These are phyloP conservation scores for Merops nubicus DNA, from an alignment of 2,113 vertebrate species.

Conservation along the genomic window DNA sequence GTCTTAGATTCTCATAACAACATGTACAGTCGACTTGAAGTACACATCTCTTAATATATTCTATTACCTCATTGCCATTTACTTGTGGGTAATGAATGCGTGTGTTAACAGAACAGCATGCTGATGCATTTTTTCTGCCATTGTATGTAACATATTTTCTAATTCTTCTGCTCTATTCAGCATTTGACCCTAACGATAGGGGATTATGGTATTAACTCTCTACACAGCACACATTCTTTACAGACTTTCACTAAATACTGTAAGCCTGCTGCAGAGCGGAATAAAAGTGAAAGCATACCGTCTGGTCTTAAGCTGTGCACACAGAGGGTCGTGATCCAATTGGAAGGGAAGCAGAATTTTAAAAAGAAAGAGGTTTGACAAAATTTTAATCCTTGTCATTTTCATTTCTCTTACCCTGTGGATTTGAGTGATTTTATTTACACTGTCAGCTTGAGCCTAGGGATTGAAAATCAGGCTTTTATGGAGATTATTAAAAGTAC, in stretches of 20 bases:
- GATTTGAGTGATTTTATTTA: conserved; percentile 99
- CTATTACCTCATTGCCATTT: conserved; percentile 68
- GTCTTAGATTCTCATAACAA: conserved; percentile 14
- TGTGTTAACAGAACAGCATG: conserved; percentile 72
- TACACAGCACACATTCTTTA: conserved; percentile 85
- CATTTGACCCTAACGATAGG: conserved; percentile 86
- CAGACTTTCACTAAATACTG: conserved; percentile 88
- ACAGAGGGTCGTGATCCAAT: conserved; percentile 89
- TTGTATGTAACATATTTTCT: conserved; percentile 83
- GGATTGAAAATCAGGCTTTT: conserved; percentile 98
- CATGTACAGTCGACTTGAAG: conserved; percentile 1
- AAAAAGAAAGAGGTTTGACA: conserved; percentile 89
- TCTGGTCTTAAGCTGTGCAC: conserved; percentile 87
- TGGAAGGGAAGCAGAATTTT: conserved; percentile 86
- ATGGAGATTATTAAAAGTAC: conserved; percentile 95
- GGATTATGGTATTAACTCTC: conserved; percentile 89
- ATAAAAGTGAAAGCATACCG: conserved; percentile 88
- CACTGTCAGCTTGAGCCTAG: conserved; percentile 97
- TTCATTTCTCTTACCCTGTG: conserved; percentile 97
- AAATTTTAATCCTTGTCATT: conserved; percentile 96
- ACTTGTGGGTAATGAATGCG: conserved; percentile 62
- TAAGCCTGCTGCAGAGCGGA: conserved; percentile 85
- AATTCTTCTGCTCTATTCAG: conserved; percentile 84
- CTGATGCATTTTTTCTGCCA: conserved; percentile 82
- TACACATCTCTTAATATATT: conserved; percentile 43